Conservation (phyloP, 92 coral and sea anemone genomes). For the Parazoanthus darwini region DNA sequence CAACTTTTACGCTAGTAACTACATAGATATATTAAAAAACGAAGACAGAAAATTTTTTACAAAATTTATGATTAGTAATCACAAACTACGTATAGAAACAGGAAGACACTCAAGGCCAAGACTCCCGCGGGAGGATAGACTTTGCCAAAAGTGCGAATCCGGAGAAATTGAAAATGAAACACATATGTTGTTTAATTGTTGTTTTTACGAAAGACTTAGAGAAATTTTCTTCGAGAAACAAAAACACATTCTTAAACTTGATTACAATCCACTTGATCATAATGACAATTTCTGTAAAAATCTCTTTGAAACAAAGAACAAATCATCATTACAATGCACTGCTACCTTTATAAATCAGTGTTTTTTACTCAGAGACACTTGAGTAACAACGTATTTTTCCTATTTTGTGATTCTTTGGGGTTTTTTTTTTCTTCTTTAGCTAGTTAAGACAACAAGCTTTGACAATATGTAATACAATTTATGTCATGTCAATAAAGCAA, state of each 20-base stretch:
- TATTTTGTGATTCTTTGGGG: background rate
- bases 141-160: background rate
- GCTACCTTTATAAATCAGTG: background rate
- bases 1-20: background rate
- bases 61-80: background rate
- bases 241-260: background rate
- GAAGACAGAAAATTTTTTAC: background rate
- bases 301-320: conserved; percentile 9
- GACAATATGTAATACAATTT: conserved; percentile 2
- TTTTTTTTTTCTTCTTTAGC: background rate
- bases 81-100: too few species aligned
- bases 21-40: background rate
- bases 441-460: background rate
- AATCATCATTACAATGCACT: background rate
- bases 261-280: conserved; percentile 8
- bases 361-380: background rate
- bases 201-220: background rate
- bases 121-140: background rate
- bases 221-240: background rate
- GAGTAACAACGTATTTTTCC: background rate
- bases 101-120: background rate
- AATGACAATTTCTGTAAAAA: conserved; percentile 2
- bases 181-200: background rate
- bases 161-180: background rate
- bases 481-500: too few species aligned